A percentile compares a stretch with the other conserved stretches of the same genome.
Evolutionary conservation across 2,888 invertebrate genomes (phyloP).

Genomic region (Pristionchus japonicus): DNA sequence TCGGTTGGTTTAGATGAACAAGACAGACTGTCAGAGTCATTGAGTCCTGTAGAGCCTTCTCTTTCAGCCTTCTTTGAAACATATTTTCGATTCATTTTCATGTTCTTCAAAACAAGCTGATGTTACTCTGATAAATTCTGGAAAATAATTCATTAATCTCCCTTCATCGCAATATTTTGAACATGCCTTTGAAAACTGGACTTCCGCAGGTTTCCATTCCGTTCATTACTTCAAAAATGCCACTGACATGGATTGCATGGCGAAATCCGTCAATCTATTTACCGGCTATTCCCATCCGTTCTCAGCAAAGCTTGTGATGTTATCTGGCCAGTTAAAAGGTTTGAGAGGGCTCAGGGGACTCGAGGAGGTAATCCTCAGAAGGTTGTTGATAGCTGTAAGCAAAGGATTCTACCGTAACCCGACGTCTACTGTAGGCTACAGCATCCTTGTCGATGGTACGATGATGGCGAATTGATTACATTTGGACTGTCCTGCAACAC

Average conservation of each 20-base stretch:
- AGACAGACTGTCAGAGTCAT: background rate
- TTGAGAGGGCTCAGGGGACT: conserved; percentile 3
- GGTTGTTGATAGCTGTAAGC: background rate
- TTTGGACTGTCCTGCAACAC: background rate
- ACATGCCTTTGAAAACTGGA: no score
- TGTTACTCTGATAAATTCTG: no score
- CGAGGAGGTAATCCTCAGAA: background rate
- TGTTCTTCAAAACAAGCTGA: no score
- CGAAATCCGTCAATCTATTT: background rate
- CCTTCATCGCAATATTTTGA: no score
- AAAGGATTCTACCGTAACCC: background rate
- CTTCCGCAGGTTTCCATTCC: no score
- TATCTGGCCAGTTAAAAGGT: background rate
- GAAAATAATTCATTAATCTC: no score
- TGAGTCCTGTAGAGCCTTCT: background rate
- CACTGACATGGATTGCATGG: no score
- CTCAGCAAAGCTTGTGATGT: background rate
- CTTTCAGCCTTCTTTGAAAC: background rate
- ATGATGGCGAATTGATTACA: background rate
- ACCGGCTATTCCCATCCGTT: background rate
- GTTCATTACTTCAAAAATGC: no score
- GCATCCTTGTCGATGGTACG: background rate
- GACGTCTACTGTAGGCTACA: background rate
- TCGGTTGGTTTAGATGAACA: background rate
- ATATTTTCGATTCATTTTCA: no score